These are phyloP conservation scores for Rhyacichthys aspro DNA, from an alignment of 2,797 vertebrate species.

Conservation along the genomic window DNA sequence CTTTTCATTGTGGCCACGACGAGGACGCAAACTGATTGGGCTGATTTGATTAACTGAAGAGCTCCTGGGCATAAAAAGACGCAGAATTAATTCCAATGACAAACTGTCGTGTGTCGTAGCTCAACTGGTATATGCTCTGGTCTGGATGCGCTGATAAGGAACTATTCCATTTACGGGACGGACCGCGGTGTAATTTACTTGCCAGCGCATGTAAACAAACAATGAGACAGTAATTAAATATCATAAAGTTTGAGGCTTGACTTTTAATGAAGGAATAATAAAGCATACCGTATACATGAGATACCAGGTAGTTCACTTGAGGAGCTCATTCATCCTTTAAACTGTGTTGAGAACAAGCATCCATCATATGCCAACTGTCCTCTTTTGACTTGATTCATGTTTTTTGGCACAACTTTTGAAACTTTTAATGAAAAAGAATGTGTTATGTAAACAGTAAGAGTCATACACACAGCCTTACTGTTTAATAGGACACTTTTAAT, in stretches of 20 bases:
- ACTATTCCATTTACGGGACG: conserved; percentile 60
- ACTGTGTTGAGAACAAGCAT: conserved; percentile 39
- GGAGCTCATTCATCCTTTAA: conserved; percentile 61
- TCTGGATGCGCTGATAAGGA: conserved; percentile 73
- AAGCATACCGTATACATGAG: conserved; percentile 44
- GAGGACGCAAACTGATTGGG: conserved; percentile 63
- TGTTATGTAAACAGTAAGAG: no score
- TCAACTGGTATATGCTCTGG: conserved; percentile 41
- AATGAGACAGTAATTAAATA: conserved; percentile 73
- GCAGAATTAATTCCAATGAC: conserved; percentile 66
- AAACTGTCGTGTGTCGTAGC: conserved; percentile 49
- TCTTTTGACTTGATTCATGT: no score
- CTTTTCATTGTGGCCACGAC: conserved; percentile 61
- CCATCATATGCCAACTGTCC: conserved; percentile 56
- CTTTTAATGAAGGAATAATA: conserved; percentile 64
- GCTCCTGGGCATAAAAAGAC: conserved; percentile 63
- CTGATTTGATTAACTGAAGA: conserved; percentile 77
- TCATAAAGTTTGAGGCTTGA: conserved; percentile 58
- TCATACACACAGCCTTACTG: no score
- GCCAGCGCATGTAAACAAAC: conserved; percentile 67
- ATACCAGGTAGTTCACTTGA: conserved; percentile 54
- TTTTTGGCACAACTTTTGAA: no score
- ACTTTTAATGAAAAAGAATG: no score
- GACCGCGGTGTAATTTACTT: conserved; percentile 70
- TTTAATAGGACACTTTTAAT: no score